These are phyloP conservation scores for Hycleus phaleratus DNA, from an alignment of 1,140 invertebrate genomes.

Conservation along the genomic window DNA sequence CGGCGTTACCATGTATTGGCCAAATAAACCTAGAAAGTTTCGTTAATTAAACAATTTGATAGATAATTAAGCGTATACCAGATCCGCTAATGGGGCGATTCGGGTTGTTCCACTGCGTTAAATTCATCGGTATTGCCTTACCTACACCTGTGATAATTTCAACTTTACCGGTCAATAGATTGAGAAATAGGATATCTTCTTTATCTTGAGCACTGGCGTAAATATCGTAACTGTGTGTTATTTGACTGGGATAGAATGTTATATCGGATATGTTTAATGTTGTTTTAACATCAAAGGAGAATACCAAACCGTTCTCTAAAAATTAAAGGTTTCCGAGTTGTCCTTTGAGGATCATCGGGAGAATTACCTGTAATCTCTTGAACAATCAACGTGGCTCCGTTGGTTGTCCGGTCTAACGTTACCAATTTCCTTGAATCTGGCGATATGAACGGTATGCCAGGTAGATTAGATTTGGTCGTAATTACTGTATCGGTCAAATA, in stretches of 20 bases:
- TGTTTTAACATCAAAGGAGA: slow-evolving; percentile 71
- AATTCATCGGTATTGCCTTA: slow-evolving; percentile 48
- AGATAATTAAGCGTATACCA: slow-evolving; percentile 25
- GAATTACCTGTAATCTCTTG: slow-evolving; percentile 57
- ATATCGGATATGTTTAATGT: slow-evolving; percentile 69
- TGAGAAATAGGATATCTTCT: slow-evolving; percentile 68
- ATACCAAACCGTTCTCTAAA: slow-evolving; percentile 57
- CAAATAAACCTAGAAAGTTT: slow-evolving; percentile 53
- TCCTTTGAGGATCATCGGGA: background rate
- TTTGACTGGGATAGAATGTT: slow-evolving; percentile 68
- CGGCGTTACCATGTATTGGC: slow-evolving; percentile 67
- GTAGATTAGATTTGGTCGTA: slow-evolving; percentile 53
- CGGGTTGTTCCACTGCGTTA: slow-evolving; percentile 59
- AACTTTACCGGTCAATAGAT: slow-evolving; percentile 68
- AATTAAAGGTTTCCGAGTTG: slow-evolving; percentile 7
- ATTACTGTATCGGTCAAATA: slow-evolving; percentile 70
- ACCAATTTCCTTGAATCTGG: slow-evolving; percentile 66
- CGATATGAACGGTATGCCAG: slow-evolving; percentile 61
- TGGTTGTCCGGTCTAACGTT: slow-evolving; percentile 53
- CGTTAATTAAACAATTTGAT: too few species aligned
- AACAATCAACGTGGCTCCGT: slow-evolving; percentile 62
- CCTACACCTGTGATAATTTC: slow-evolving; percentile 72
- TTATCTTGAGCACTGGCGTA: slow-evolving; percentile 67
- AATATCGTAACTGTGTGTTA: slow-evolving; percentile 68
- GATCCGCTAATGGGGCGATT: slow-evolving; percentile 63